Base-by-base conservation (phyloP, 1,140 invertebrate genomes). In the Ceratina australensis region DNA sequence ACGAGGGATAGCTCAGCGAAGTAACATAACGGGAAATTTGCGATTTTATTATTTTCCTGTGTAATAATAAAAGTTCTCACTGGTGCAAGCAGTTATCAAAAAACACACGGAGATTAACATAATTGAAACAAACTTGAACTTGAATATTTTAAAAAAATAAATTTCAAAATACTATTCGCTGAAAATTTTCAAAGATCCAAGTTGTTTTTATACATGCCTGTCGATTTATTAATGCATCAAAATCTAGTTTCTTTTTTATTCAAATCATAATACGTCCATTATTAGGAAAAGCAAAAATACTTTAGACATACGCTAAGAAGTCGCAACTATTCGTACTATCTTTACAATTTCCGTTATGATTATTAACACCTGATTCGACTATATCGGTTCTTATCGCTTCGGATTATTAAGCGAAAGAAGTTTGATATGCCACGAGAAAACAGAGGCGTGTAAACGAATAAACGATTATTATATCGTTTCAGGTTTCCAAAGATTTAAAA, bases 341-440 rank as follows among this genome's bases (percentile, higher is more conserved):
- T 42, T 78, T 65, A 64, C 28, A 61, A 54, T 57, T 65, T 20
- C 63, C 49, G 52, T 16, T 81, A 68, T 47, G 59, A 78, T 72
- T 78, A 42, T 63, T 76, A 80, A 72, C 61, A 79, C 60, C 69
- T 82, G 61, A 82, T 82, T 82, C 61, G 60, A 49, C 77, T 80
- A 24, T 42, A 42, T 10, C 8, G 33, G 33, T 76, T 71, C 33
- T 65, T 50, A 76, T 56, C 22, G 22, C 42, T 76, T 57, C 2
- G 13, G 0, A 42, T 49, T 60, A 69, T 42, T 50, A 54, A 12
- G 13, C 10, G 22, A 76, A 49, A 66, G 57, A 78, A 52, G 16
- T 69, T 8, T 83, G 71, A 79, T 83, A 82, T 82, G 66, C 52
- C 22, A 56, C 16, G n/a, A 66, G 74, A 20, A 15, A 54, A 69